Evolutionary conservation across 2,888 invertebrate species (phyloP), one percentile per base, ranked within the genome.

Genomic region (Toxonevra muliebris): DNA sequence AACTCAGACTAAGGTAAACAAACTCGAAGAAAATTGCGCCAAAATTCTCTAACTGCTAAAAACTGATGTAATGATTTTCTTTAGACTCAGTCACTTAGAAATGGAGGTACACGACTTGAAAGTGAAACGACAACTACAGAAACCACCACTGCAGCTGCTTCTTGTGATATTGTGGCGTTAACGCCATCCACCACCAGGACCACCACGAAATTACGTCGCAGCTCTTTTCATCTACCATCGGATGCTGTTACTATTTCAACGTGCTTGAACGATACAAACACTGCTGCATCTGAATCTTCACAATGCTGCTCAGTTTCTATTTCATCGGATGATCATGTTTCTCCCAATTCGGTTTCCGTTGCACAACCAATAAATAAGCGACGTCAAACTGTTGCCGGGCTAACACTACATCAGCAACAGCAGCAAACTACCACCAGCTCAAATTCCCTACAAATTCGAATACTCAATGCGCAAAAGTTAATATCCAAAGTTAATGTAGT

Each of bases 401-500:
- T 30, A 30, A 30, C 30, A 7, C 7, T 30, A 4, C 30, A 30
- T 4, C 30, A 30, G 2, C 30, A 30, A 7, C 30, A 30, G 30
- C 30, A 30, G 7, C 30, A 30, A 7, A 2, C 30, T 4, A 30
- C 30, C 7, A 30, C 30, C 11, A 45, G 12, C 13, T 19, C 45
- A 3, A 61, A 62, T 11, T 19, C 60, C 9, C 7, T 66, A 5
- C 61, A 65, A 15, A 59, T 67, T 50, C 64, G 55, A 15, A 54
- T 70, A 41, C 10, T 63, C 5, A 69, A 69, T 55, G 53, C 63
- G 3, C 62, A 58, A 0, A 42, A 30, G 7, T 7, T 30, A 30
- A 48, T 15, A 8, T 15, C 48, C 13, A 48, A 15, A 15, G 2
- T 66, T 45, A 60, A 70, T 45, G 61, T 70, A 12, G 61, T 67